Conservation (phyloP, 2,797 vertebrate species). For the Varecia variegata region DNA sequence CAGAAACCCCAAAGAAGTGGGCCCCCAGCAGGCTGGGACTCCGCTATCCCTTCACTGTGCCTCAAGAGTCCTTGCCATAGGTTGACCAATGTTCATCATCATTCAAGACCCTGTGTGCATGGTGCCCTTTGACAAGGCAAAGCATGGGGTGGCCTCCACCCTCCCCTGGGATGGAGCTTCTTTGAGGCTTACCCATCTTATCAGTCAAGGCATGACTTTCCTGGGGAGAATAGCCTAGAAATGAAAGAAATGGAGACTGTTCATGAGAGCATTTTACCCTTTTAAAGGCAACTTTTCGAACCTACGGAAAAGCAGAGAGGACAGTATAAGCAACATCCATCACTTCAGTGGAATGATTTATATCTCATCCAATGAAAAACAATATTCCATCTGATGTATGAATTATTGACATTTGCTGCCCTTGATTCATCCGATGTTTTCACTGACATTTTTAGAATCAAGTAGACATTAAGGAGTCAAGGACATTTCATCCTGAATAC, state of each 20-base stretch:
- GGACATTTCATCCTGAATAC: not conserved
- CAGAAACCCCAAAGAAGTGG: not conserved
- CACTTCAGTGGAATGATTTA: not conserved
- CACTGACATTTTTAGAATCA: not conserved
- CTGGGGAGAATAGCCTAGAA: slow-evolving; percentile 61
- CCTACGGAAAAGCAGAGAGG: not conserved
- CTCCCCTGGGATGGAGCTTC: not conserved
- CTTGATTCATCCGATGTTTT: not conserved
- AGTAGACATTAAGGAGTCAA: not conserved
- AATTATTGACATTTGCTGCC: not conserved
- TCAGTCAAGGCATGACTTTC: not conserved
- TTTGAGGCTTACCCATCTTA: slow-evolving; percentile 51
- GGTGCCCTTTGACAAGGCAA: not conserved
- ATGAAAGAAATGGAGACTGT: not conserved
- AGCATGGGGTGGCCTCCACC: not conserved
- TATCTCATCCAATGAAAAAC: not conserved
- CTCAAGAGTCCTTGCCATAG: not conserved
- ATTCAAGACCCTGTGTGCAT: not conserved
- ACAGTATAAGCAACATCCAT: not conserved
- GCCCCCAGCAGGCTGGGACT: not conserved
- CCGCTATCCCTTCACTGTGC: not conserved
- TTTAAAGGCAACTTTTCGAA: not conserved
- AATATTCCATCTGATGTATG: not conserved
- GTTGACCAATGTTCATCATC: not conserved
- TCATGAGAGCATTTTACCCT: not conserved